A percentile compares a stretch with the other conserved stretches of the same genome.
Conservation (phyloP, 2,797 vertebrate genomes). For the Craterocephalus amniculus region DNA sequence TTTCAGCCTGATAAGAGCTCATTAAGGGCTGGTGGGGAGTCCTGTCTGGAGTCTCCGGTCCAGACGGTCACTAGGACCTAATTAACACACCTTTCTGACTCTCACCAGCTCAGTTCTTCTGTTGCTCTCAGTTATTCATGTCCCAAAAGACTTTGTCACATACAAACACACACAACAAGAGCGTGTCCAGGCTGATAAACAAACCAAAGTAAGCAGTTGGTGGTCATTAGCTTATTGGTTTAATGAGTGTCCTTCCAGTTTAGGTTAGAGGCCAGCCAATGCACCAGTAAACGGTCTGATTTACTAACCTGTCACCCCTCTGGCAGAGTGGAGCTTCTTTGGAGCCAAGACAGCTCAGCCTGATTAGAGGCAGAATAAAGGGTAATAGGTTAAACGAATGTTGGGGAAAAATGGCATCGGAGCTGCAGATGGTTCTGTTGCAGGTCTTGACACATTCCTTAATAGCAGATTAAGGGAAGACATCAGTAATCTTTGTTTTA, state of each 20-base stretch:
- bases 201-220: constrained; percentile 44
- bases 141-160: constrained; percentile 15
- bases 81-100: constrained; percentile 63
- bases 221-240: constrained; percentile 55
- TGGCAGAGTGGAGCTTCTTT: constrained; percentile 41
- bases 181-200: constrained; percentile 16
- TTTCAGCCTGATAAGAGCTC: constrained; percentile 51
- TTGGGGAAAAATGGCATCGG: constrained; percentile 31
- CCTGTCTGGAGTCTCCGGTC: constrained; percentile 47
- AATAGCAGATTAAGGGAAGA: not conserved
- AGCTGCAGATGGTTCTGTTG: constrained; percentile 37
- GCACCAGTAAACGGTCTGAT: constrained; percentile 46
- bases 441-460: constrained; percentile 17
- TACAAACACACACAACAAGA: constrained; percentile 11
- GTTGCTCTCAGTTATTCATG: not conserved
- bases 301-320: constrained; percentile 26
- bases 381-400: constrained; percentile 51
- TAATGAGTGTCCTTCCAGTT: constrained; percentile 50
- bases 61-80: constrained; percentile 57
- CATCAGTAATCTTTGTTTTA: not conserved
- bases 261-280: constrained; percentile 46
- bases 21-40: constrained; percentile 62
- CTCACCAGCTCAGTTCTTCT: constrained; percentile 18
- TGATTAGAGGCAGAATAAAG: constrained; percentile 42
- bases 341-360: constrained; percentile 46